Evolutionary conservation across 2,113 vertebrate species (phyloP).

Genomic region (Centropus bengalensis): DNA sequence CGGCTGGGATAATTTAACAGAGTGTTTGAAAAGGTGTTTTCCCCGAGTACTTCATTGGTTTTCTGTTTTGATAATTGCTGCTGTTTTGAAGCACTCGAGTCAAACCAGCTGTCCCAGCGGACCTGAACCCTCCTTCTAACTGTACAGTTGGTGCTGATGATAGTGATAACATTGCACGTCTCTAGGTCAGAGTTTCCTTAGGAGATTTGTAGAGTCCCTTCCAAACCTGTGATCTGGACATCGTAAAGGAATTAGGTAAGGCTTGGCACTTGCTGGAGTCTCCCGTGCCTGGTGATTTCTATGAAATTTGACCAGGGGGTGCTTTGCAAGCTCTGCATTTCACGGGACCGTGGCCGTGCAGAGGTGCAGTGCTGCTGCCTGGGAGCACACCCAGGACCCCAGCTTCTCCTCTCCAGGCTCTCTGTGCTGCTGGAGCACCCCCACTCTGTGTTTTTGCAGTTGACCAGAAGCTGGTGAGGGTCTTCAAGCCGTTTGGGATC

Average conservation of each 20-base stretch:
- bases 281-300: neutral
- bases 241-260: neutral
- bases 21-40: neutral
- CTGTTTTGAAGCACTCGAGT: neutral
- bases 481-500: neutral
- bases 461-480: neutral
- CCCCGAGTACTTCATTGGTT: neutral
- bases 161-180: neutral
- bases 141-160: neutral
- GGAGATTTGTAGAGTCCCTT: neutral
- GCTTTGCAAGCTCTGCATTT: neutral
- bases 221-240: neutral
- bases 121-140: neutral
- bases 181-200: neutral
- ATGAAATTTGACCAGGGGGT: neutral
- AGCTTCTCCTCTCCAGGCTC: neutral
- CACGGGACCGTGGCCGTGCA: fast-evolving
- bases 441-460: neutral
- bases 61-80: neutral
- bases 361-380: fast-evolving
- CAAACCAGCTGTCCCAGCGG: fast-evolving
- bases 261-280: neutral
- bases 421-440: neutral
- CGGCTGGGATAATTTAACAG: neutral
- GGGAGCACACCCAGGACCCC: fast-evolving